Evolutionary conservation across 2,797 vertebrate species (phyloP), one percentile per base, ranked within the genome.

Genomic region (Pseudochaenichthys georgianus): DNA sequence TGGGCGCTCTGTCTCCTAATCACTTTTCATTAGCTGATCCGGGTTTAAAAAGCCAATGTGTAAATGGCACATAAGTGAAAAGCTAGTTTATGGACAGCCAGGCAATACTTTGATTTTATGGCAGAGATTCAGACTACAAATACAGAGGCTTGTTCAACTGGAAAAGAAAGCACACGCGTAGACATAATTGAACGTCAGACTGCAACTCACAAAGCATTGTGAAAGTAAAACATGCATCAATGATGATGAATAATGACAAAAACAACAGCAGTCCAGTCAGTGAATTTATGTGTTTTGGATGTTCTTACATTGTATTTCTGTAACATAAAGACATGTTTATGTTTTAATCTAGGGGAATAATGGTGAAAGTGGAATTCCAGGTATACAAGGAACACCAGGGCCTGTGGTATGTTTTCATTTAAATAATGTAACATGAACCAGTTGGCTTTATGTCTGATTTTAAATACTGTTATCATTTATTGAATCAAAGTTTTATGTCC

Each of bases 351-450:
- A 99, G 98, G 98, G 98, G 15, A 95, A 62, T 88, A 97, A 96
- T 86, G 98, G 97, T 0, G 97, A 96, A 84, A 89, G 77, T 87
- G 98, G 97, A 90, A 86, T 83, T 69, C 93, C 94, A 73, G 97
- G 97, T 7, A 88, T 92, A 77, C 77, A 93, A 83, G 98, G 98
- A 77, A 51, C 77, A 58, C 74, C 91, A 72, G 98, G 98, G 42
- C 63, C 88, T 71, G 93, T 90, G 96, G 98, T 99, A 96, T 57
- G 80, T 82, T 67, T 58, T 43, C 50, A 50, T 59, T 76, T 80
- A 60, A 64, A 75, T 31, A 19, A 64, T 75, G 16, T 13, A 57
- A 60, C 51, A 43, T 61, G 17, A 81, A 72, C 15, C 57, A 74
- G 10, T 10, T 50, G 42, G n/a, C 8, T 68, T 60, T 38, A 65